These are phyloP conservation scores for Drosophila sordidapex DNA, from an alignment of 2,888 invertebrate species.

Conservation along the genomic window DNA sequence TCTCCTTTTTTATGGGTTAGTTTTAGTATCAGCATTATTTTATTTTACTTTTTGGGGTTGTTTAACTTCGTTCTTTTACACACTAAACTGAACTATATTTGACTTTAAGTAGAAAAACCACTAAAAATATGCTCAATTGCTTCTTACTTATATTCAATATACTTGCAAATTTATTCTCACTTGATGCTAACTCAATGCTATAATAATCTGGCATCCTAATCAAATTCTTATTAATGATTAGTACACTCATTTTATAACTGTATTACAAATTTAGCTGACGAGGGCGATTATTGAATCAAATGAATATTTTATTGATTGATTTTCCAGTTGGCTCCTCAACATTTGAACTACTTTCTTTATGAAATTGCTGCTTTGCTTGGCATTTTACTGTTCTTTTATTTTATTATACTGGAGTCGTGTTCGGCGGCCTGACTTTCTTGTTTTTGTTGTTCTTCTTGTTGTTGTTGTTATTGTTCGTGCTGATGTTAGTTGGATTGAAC, in stretches of 20 bases:
- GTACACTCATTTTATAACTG: background rate
- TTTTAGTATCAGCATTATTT: slow-evolving; percentile 4
- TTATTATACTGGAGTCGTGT: slow-evolving; percentile 14
- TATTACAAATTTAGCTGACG: background rate
- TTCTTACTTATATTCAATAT: background rate
- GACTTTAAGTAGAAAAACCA: background rate
- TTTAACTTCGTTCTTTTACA: background rate
- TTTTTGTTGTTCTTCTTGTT: slow-evolving; percentile 14
- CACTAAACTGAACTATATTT: background rate
- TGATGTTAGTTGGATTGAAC: slow-evolving; percentile 27
- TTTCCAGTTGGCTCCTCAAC: slow-evolving; percentile 9
- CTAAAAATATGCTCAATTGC: background rate
- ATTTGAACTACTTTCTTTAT: slow-evolving; percentile 12
- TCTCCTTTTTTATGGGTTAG: slow-evolving; percentile 5
- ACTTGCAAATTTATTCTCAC: background rate
- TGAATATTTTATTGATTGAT: slow-evolving; percentile 38
- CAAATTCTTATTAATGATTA: background rate
- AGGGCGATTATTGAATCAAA: background rate
- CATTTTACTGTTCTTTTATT: slow-evolving; percentile 25
- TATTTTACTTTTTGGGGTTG: background rate
- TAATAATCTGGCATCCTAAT: background rate
- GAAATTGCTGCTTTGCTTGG: slow-evolving; percentile 23
- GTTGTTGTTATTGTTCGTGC: slow-evolving; percentile 4
- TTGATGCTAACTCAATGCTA: background rate
- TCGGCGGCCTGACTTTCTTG: background rate